phyloP scores from a whole-genome alignment of 1,140 invertebrate species.

The Chelonus insularis region DNA sequence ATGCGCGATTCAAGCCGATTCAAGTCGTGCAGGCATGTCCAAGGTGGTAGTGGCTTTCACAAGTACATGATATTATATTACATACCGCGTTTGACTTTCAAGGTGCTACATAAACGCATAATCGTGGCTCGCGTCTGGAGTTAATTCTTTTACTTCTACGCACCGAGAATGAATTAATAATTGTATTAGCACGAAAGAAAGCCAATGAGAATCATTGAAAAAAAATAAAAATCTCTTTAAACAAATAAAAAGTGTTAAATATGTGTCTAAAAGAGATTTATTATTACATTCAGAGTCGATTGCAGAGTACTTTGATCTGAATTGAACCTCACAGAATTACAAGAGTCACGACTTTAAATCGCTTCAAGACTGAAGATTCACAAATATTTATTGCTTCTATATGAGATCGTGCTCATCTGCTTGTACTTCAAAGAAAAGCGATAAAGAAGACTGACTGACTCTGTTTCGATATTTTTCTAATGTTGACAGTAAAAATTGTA shows the following conservation, averaged over 20 bases:
- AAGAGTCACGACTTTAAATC: slow-evolving; percentile 1
- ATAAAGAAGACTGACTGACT: no score
- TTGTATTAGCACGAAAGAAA: no score
- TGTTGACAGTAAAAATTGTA: no score
- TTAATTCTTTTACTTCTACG: neutral
- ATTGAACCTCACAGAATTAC: neutral
- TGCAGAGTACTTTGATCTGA: neutral
- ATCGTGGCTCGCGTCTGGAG: neutral
- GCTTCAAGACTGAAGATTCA: neutral
- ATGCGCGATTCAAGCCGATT: neutral
- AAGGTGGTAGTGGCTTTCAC: slow-evolving; percentile 4
- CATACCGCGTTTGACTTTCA: slow-evolving; percentile 2
- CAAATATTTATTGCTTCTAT: neutral
- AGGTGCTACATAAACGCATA: neutral
- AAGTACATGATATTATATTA: neutral
- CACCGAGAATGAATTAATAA: neutral
- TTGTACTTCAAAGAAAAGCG: no score
- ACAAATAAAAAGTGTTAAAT: no score
- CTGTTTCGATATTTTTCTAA: no score
- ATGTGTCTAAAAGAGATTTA: no score
- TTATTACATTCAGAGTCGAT: no score
- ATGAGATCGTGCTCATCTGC: neutral
- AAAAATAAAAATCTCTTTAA: no score
- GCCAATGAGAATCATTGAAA: no score
- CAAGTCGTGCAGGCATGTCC: neutral